Evolutionary conservation across 1,140 invertebrate genomes (phyloP).

Genomic region (Euura lappo): DNA sequence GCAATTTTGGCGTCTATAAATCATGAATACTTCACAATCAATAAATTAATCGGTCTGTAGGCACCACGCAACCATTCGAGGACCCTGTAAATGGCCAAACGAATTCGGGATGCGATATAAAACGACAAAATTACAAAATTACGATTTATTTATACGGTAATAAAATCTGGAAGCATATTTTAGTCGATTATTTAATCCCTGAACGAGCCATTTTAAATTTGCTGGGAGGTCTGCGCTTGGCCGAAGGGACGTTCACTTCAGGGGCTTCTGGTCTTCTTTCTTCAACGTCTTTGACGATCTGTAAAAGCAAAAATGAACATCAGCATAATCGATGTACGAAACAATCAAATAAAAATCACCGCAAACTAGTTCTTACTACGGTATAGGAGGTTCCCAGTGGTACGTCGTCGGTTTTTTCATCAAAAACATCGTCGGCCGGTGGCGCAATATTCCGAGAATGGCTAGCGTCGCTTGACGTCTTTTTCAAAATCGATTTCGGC

Average conservation of each 20-base stretch:
- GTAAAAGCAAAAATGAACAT: conserved; percentile 6
- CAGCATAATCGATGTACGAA: neutral
- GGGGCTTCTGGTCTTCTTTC: conserved; percentile 15
- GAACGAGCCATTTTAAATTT: conserved; percentile 38
- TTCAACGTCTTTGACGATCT: conserved; percentile 36
- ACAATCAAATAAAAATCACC: neutral
- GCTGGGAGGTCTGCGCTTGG: conserved; percentile 29
- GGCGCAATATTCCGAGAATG: conserved; percentile 15
- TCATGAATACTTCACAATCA: too few relatives aligned
- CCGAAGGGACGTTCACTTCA: conserved; percentile 8
- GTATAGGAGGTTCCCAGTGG: conserved; percentile 25
- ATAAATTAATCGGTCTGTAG: too few relatives aligned
- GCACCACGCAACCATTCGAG: too few relatives aligned
- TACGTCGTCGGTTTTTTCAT: conserved; percentile 18
- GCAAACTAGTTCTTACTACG: conserved; percentile 24
- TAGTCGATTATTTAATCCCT: conserved; percentile 8
- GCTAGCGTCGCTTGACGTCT: conserved; percentile 30
- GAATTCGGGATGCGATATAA: too few relatives aligned
- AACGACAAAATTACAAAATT: too few relatives aligned
- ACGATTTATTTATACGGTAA: too few relatives aligned
- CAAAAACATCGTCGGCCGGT: conserved; percentile 27
- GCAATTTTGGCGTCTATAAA: too few relatives aligned
- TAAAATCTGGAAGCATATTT: too few relatives aligned
- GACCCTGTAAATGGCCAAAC: too few relatives aligned
- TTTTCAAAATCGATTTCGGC: conserved; percentile 50